phyloP scores from a whole-genome alignment of 2,888 invertebrate species.

The Entomobrya multifasciata region DNA sequence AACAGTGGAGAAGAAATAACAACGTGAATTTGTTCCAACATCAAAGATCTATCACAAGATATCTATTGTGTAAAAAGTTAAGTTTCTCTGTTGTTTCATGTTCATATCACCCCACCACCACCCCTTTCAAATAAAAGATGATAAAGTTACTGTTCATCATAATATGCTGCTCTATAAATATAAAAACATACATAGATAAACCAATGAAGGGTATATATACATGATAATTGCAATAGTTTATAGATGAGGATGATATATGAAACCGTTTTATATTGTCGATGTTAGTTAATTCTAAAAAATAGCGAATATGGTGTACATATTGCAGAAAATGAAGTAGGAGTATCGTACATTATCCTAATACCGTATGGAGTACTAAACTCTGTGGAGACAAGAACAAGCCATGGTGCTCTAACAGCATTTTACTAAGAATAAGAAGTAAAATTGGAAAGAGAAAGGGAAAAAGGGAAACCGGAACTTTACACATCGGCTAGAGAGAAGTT shows the following conservation, averaged over 20 bases:
- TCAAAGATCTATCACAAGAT: not conserved
- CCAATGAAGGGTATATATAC: not conserved
- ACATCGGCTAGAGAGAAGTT: not conserved
- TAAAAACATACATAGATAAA: not conserved
- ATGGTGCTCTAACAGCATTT: too few relatives aligned
- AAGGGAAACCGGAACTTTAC: slow-evolving; percentile 28
- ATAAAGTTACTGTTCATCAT: too few relatives aligned
- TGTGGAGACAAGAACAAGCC: too few relatives aligned
- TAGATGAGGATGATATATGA: not conserved
- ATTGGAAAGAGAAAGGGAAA: slow-evolving; percentile 48
- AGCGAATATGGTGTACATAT: slow-evolving; percentile 6
- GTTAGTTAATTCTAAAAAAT: slow-evolving; percentile 34
- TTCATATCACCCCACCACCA: not conserved
- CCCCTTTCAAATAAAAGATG: too few relatives aligned
- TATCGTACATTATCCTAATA: too few relatives aligned
- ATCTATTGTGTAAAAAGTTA: not conserved
- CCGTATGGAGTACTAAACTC: not conserved
- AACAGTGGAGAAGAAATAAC: slow-evolving; percentile 1
- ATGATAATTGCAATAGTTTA: too few relatives aligned
- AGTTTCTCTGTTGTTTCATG: not conserved
- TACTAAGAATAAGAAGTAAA: slow-evolving; percentile 50
- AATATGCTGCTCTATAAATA: not conserved
- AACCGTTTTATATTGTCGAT: not conserved
- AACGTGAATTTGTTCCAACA: not conserved
- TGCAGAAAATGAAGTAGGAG: slow-evolving; percentile 30